phyloP scores from a whole-genome alignment of 2,797 vertebrate genomes.

The Salmo trutta region DNA sequence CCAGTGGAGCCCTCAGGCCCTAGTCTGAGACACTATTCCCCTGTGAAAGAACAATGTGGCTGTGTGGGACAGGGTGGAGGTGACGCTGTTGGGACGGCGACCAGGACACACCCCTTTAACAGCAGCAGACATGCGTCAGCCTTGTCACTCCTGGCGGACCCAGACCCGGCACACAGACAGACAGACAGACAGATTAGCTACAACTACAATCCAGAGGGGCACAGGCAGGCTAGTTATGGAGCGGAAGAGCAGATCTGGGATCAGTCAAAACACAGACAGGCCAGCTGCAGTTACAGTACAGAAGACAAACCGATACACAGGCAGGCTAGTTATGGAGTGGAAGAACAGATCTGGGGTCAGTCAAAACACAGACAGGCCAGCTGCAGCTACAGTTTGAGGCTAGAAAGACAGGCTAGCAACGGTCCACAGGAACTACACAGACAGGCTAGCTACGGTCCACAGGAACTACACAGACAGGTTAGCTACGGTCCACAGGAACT shows the following conservation, averaged over 20 bases:
- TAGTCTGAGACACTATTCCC: constrained; percentile 60
- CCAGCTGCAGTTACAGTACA: too few species aligned
- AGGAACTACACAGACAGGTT: constrained; percentile 13
- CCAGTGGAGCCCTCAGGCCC: constrained; percentile 54
- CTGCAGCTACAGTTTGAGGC: neutral
- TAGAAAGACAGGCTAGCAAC: too few species aligned
- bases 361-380: constrained; percentile 51
- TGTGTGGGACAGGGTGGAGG: constrained; percentile 49
- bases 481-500: neutral
- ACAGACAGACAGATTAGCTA: constrained; percentile 43
- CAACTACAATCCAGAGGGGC: constrained; percentile 34
- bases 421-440: too few species aligned
- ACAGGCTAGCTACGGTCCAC: neutral
- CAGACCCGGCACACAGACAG: constrained; percentile 68
- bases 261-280: neutral
- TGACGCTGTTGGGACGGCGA: constrained; percentile 13
- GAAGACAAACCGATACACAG: too few species aligned
- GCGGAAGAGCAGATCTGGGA: neutral
- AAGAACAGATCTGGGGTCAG: too few species aligned
- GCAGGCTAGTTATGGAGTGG: too few species aligned
- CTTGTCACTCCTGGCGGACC: constrained; percentile 56
- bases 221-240: too few species aligned
- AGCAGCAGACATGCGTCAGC: constrained; percentile 36
- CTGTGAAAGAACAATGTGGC: constrained; percentile 69
- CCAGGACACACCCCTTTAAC: constrained; percentile 56